phyloP scores from a whole-genome alignment of 1,140 invertebrate genomes.

The Drosophila kurseongensis region DNA sequence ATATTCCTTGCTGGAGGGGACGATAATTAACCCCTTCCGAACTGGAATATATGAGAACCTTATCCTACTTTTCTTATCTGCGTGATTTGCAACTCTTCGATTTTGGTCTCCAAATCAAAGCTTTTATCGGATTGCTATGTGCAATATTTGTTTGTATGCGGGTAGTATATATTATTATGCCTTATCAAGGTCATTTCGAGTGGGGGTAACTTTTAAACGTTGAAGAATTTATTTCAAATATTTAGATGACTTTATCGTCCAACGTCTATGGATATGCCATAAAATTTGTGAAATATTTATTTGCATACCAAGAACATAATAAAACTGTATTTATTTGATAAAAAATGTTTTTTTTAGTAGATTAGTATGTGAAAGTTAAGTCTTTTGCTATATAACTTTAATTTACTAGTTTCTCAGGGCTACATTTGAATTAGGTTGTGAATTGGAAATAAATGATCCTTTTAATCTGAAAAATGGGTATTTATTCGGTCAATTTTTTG shows the following conservation, averaged over 20 bases:
- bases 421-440: no score
- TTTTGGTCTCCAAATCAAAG: slow-evolving; percentile 14
- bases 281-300: background rate
- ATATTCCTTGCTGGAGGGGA: background rate
- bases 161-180: slow-evolving; percentile 7
- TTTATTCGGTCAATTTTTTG: no score
- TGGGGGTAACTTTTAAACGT: background rate
- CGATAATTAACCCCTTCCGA: slow-evolving; percentile 4
- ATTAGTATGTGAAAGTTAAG: no score
- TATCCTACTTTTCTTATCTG: slow-evolving; percentile 2
- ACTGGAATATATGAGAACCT: background rate
- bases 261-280: background rate
- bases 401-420: no score
- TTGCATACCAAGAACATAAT: background rate
- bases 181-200: slow-evolving; percentile 9
- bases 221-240: slow-evolving; percentile 17
- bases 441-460: no score
- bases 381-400: no score
- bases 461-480: no score
- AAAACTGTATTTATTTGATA: no score
- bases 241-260: background rate
- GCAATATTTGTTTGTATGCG: slow-evolving; percentile 17
- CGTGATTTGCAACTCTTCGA: slow-evolving; percentile 1
- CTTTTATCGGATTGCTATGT: slow-evolving; percentile 5
- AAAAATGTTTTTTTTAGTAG: no score